phyloP scores from a whole-genome alignment of 2,888 invertebrate species.

The Chironomus tentans region DNA sequence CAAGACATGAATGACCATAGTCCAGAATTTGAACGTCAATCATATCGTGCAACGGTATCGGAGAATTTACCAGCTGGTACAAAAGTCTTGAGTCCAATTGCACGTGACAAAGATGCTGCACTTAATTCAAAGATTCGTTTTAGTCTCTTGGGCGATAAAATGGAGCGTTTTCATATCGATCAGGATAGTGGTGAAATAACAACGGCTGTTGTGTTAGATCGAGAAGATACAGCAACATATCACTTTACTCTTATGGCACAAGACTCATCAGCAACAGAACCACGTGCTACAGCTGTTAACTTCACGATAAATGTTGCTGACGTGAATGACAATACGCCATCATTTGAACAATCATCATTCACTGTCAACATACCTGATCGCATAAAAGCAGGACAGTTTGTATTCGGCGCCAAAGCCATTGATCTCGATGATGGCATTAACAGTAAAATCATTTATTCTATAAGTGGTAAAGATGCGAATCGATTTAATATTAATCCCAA shows the following conservation, averaged over 20 bases:
- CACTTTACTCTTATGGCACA: constrained; percentile 77
- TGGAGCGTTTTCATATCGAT: constrained; percentile 71
- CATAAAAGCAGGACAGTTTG: constrained; percentile 71
- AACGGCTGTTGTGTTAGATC: constrained; percentile 63
- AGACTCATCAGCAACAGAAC: constrained; percentile 80
- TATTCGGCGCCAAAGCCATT: constrained; percentile 79
- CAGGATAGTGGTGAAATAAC: constrained; percentile 68
- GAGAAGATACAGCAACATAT: constrained; percentile 69
- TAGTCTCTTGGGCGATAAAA: constrained; percentile 70
- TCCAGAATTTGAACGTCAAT: constrained; percentile 75
- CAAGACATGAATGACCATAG: constrained; percentile 92
- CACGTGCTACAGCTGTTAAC: constrained; percentile 72
- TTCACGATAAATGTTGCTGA: constrained; percentile 70
- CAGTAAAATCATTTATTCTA: constrained; percentile 67
- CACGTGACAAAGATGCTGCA: constrained; percentile 73
- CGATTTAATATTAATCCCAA: constrained; percentile 68
- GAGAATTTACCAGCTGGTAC: constrained; percentile 78
- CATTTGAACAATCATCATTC: constrained; percentile 64
- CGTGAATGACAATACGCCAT: constrained; percentile 78
- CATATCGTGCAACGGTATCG: constrained; percentile 64
- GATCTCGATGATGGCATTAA: constrained; percentile 77
- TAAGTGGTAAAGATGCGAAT: constrained; percentile 67
- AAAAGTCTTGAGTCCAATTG: constrained; percentile 65
- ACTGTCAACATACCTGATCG: constrained; percentile 75
- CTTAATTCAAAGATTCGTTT: constrained; percentile 82